Evolutionary conservation across 2,888 invertebrate species (phyloP).

Genomic region (Noctua comes): DNA sequence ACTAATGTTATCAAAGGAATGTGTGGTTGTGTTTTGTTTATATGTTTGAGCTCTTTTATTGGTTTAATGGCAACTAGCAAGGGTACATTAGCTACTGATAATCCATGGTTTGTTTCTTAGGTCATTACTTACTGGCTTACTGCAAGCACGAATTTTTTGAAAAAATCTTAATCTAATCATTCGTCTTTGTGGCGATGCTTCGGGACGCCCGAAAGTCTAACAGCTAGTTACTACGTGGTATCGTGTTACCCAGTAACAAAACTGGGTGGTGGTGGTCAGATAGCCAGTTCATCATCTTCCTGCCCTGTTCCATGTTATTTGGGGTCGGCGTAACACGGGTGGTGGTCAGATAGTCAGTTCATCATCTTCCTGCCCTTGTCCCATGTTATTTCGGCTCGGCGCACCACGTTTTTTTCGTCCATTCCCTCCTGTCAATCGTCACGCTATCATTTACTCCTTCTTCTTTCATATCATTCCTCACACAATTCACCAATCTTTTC

Average conservation of each 20-base stretch:
- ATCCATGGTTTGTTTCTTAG: neutral
- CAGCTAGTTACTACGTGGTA: neutral
- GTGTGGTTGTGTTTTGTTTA: conserved; percentile 4
- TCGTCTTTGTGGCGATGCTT: neutral
- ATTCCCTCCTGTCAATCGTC: too few species aligned
- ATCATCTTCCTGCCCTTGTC: too few species aligned
- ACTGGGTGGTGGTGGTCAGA: neutral
- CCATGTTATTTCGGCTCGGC: too few species aligned
- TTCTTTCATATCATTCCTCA: too few species aligned
- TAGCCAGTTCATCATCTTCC: neutral
- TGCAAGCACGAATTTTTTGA: neutral
- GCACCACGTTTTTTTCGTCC: too few species aligned
- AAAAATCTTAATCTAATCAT: neutral
- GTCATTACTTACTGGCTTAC: neutral
- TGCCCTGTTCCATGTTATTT: too few species aligned
- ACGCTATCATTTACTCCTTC: too few species aligned
- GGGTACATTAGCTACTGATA: neutral
- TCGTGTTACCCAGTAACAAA: neutral
- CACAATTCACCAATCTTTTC: too few species aligned
- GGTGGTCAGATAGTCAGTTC: neutral
- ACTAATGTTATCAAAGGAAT: conserved; percentile 18
- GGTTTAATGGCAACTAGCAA: neutral
- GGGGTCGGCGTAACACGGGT: neutral
- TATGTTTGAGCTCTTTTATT: neutral
- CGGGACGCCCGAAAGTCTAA: neutral